Evolutionary conservation across 2,797 vertebrate genomes (phyloP).

Genomic region (Premnoplex brunnescens): DNA sequence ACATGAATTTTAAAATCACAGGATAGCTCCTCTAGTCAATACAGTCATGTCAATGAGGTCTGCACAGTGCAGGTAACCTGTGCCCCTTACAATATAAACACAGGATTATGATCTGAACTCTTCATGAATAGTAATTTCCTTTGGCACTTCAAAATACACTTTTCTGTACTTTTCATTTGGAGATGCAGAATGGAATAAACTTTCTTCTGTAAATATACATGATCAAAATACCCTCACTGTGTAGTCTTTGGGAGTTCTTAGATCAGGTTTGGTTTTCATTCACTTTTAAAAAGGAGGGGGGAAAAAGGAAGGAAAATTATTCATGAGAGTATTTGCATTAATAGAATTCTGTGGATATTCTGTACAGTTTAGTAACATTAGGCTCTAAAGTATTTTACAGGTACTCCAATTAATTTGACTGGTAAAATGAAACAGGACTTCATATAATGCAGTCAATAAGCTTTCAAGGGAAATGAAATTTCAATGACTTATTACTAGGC

Average conservation of each 20-base stretch:
- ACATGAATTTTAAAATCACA: not conserved
- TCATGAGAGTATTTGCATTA: not conserved
- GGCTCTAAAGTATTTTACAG: not conserved
- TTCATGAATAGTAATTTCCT: not conserved
- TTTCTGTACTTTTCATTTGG: not conserved
- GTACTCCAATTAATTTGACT: not conserved
- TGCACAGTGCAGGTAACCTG: rapidly evolving
- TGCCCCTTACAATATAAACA: not conserved
- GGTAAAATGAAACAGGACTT: not conserved
- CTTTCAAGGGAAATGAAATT: not conserved
- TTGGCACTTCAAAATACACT: not conserved
- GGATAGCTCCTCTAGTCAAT: not conserved
- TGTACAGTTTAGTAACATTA: not conserved
- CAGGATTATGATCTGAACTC: not conserved
- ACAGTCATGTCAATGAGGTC: not conserved
- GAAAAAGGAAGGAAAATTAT: not conserved
- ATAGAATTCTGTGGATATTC: not conserved
- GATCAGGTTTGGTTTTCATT: not conserved
- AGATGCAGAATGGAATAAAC: not conserved
- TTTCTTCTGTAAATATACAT: not conserved
- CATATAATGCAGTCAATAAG: not conserved
- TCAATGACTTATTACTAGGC: not conserved
- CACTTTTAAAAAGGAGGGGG: not conserved
- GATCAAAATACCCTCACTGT: not conserved
- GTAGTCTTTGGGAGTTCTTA: not conserved